Conservation (phyloP, 2,888 invertebrate species). For the Stenodema calcarata region DNA sequence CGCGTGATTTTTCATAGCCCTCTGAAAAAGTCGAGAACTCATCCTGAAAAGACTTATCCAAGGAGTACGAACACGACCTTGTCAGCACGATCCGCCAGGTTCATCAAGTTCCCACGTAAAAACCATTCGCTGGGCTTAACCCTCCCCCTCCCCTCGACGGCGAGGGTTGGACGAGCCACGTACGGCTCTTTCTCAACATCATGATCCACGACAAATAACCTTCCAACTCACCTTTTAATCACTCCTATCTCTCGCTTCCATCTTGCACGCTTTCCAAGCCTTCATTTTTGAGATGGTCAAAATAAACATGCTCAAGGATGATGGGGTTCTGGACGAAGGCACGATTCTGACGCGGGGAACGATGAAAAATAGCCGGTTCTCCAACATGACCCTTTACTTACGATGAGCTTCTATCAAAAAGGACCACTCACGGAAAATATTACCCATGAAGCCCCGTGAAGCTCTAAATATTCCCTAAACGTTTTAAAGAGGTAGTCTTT, state of each 20-base stretch:
- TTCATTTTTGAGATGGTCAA: not conserved
- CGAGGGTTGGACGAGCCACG: slow-evolving; percentile 12
- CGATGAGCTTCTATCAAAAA: not conserved
- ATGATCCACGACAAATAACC: slow-evolving; percentile 36
- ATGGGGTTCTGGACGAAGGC: not conserved
- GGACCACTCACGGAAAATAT: not conserved
- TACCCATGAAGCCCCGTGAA: not conserved
- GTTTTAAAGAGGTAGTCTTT: not conserved
- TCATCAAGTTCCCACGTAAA: slow-evolving; percentile 37
- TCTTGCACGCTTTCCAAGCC: slow-evolving; percentile 19
- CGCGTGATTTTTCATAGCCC: not conserved
- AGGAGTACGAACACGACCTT: slow-evolving; percentile 8
- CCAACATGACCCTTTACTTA: not conserved
- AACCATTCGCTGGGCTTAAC: not conserved
- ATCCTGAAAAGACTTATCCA: not conserved
- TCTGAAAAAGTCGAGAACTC: not conserved
- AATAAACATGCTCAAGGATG: not conserved
- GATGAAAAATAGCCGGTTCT: not conserved
- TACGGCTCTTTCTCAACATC: slow-evolving; percentile 26
- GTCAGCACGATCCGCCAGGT: slow-evolving; percentile 12
- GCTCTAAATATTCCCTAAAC: not conserved
- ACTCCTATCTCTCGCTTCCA: slow-evolving; percentile 23
- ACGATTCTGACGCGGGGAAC: slow-evolving; percentile 10
- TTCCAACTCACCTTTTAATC: slow-evolving; percentile 6
- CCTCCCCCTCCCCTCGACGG: not conserved